Conservation (phyloP, 2,113 vertebrate species). For the Tympanuchus pallidicinctus region DNA sequence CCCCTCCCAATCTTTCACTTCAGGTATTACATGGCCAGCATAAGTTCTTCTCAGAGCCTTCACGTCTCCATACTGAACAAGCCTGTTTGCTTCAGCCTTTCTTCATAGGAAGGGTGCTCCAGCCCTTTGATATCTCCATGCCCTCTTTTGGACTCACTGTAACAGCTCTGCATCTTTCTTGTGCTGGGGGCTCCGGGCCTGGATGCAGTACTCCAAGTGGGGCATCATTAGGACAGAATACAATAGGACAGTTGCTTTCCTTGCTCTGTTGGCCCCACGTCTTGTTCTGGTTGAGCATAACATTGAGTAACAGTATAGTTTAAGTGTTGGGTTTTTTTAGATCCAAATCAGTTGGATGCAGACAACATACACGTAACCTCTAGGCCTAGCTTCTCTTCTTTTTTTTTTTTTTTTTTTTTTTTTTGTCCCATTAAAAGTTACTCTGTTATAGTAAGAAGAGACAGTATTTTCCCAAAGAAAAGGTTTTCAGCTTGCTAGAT, state of each 20-base stretch:
- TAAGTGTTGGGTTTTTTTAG: background rate
- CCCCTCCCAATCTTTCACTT: background rate
- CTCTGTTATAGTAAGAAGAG: background rate
- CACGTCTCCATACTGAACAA: background rate
- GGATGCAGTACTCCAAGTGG: background rate
- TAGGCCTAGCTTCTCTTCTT: background rate
- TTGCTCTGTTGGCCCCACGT: background rate
- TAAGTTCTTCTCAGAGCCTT: background rate
- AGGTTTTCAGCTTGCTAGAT: background rate
- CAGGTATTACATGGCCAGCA: background rate
- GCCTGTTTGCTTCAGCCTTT: background rate
- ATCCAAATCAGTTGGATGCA: background rate
- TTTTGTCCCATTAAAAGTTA: background rate
- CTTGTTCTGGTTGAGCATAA: background rate
- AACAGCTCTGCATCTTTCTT: background rate
- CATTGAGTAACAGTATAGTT: background rate
- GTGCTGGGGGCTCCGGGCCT: background rate
- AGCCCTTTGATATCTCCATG: background rate
- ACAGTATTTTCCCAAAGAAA: background rate
- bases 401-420: slow-evolving; percentile 2
- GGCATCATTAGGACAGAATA: background rate
- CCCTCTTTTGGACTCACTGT: background rate
- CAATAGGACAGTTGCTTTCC: background rate
- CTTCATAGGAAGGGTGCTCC: background rate
- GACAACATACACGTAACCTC: background rate